phyloP scores from a whole-genome alignment of 2,888 invertebrate species.

The Stenotaenia linearis region DNA sequence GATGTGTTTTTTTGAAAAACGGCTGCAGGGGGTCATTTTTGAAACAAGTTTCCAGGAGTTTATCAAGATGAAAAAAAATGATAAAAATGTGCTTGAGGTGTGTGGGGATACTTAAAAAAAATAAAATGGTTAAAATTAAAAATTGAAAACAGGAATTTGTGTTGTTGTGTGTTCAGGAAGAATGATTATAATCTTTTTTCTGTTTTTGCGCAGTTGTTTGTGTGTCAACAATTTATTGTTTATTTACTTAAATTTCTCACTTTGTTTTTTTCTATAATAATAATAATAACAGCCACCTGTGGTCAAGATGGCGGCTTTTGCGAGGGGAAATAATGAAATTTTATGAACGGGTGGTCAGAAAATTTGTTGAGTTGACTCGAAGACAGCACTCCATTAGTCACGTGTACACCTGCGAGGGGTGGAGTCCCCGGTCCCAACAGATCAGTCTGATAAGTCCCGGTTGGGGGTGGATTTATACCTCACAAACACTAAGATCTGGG shows the following conservation, averaged over 20 bases:
- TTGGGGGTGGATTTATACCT: background rate
- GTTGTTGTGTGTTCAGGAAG: background rate
- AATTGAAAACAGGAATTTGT: background rate
- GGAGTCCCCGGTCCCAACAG: background rate
- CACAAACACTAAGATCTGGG: background rate
- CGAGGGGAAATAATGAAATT: background rate
- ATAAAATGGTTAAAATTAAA: background rate
- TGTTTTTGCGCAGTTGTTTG: background rate
- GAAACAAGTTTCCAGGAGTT: background rate
- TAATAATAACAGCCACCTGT: background rate
- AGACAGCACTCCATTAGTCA: background rate
- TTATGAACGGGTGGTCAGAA: background rate
- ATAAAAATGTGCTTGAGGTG: constrained; percentile 37
- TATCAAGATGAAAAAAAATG: background rate
- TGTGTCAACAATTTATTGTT: background rate
- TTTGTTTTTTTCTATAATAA: background rate
- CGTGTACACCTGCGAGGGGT: background rate
- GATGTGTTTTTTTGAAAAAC: background rate
- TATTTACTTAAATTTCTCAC: too few relatives aligned
- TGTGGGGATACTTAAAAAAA: background rate
- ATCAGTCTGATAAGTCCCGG: background rate
- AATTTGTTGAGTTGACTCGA: background rate
- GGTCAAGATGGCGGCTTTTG: too few relatives aligned
- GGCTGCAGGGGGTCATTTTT: background rate
- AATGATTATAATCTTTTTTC: background rate